Evolutionary conservation across 2,888 invertebrate genomes (phyloP).

Genomic region (Rugalucina vietnamica): DNA sequence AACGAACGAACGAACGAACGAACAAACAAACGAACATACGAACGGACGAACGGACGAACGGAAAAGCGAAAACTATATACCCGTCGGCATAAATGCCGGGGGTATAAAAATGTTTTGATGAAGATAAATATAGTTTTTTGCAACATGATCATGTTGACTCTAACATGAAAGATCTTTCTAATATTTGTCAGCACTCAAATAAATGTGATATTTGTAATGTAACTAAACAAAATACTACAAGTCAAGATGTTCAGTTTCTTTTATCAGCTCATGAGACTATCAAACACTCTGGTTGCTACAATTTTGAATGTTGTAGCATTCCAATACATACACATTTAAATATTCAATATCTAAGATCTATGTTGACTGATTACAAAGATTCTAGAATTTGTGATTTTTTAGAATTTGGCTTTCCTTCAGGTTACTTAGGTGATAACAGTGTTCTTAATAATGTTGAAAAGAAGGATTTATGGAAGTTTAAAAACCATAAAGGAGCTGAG

Average conservation of each 20-base stretch:
- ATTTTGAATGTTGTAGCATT: neutral
- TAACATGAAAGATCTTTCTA: no score
- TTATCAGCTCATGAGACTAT: neutral
- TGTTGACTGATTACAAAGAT: neutral
- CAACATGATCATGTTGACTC: neutral
- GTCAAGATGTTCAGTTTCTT: neutral
- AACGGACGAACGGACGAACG: no score
- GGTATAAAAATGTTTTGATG: no score
- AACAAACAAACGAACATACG: no score
- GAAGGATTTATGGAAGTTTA: neutral
- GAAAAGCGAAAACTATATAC: no score
- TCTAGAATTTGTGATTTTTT: neutral
- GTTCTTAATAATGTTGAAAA: neutral
- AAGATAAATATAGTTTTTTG: no score
- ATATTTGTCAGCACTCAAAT: no score
- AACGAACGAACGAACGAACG: no score
- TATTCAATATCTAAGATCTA: neutral
- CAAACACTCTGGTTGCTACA: neutral
- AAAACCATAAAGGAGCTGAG: neutral
- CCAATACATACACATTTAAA: neutral
- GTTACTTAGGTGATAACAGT: neutral
- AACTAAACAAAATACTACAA: neutral
- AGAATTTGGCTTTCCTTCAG: conserved; percentile 17
- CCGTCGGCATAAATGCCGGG: no score
- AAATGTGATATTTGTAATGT: neutral